A percentile compares a stretch with the other conserved stretches of the same genome.
Evolutionary conservation across 2,113 vertebrate species (phyloP).

Genomic region (Harpagus bidentatus): DNA sequence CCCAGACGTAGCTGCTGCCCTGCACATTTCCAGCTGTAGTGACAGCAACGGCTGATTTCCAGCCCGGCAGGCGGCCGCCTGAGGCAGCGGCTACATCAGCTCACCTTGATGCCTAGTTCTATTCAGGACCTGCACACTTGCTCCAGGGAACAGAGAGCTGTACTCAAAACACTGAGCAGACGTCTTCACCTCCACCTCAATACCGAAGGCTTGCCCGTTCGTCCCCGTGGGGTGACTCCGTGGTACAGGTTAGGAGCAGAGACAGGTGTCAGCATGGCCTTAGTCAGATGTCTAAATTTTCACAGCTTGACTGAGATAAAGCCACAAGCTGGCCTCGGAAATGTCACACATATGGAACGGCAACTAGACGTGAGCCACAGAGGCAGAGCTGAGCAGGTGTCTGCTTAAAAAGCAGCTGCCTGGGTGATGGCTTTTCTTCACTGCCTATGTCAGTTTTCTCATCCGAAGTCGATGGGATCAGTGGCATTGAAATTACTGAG

Average conservation of each 20-base stretch:
- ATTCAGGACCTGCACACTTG: background rate
- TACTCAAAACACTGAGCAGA: conserved; percentile 26
- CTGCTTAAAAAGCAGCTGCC: conserved; percentile 15
- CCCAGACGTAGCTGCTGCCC: background rate
- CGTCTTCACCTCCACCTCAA: background rate
- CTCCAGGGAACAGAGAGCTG: conserved; percentile 19
- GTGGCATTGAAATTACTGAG: background rate
- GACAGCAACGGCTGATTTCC: background rate
- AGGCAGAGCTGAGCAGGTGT: conserved; percentile 10
- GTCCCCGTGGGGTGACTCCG: background rate
- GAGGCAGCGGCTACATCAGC: background rate
- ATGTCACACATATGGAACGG: conserved; percentile 42
- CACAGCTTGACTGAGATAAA: conserved; percentile 16
- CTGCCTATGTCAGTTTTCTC: background rate
- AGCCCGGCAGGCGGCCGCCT: background rate
- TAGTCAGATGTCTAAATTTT: background rate
- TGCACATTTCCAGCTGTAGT: background rate
- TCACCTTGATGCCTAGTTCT: conserved; percentile 1
- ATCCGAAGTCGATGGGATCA: background rate
- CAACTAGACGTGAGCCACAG: conserved; percentile 12
- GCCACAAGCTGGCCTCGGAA: conserved; percentile 14
- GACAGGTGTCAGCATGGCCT: conserved; percentile 25
- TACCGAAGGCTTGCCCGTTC: background rate
- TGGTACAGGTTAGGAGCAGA: background rate
- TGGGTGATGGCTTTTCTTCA: background rate